phyloP scores from a whole-genome alignment of 2,888 invertebrate genomes.

The Agriotes lineatus region DNA sequence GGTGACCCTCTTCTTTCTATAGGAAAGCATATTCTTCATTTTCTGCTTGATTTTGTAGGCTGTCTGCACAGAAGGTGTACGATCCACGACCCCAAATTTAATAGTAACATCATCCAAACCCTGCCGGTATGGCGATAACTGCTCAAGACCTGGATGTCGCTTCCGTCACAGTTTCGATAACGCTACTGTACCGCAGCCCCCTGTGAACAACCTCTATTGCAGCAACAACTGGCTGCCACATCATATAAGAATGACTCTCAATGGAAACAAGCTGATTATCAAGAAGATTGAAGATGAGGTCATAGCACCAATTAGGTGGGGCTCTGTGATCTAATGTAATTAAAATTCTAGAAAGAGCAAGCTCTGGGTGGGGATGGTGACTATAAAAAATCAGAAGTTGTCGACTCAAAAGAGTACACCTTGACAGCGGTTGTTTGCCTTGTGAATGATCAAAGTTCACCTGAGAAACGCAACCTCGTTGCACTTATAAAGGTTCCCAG shows the following conservation, averaged over 20 bases:
- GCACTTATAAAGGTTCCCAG: conserved; percentile 84
- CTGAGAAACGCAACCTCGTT: conserved; percentile 84
- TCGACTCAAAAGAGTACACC: conserved; percentile 68
- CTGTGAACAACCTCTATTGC: conserved; percentile 68
- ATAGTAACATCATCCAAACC: conserved; percentile 71
- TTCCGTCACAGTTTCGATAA: conserved; percentile 78
- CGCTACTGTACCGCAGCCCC: conserved; percentile 60
- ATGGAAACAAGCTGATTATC: conserved; percentile 53
- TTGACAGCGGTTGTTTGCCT: conserved; percentile 87
- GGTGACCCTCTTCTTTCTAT: no score
- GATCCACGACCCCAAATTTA: conserved; percentile 47
- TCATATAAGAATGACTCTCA: conserved; percentile 64
- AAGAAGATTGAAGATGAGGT: conserved; percentile 56
- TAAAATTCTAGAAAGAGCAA: conserved; percentile 16
- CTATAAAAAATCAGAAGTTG: conserved; percentile 36
- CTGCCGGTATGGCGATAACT: conserved; percentile 90
- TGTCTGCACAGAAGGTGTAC: conserved; percentile 30
- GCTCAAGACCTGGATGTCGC: conserved; percentile 89
- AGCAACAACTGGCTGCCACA: conserved; percentile 74
- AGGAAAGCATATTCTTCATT: no score
- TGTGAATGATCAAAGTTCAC: conserved; percentile 73
- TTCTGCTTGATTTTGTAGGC: conserved; percentile 3
- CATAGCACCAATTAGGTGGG: no score
- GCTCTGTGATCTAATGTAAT: not conserved
- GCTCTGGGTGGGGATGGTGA: conserved; percentile 38